Evolutionary conservation across 2,888 invertebrate genomes (phyloP).

Genomic region (Macrosoma leucophasiata): DNA sequence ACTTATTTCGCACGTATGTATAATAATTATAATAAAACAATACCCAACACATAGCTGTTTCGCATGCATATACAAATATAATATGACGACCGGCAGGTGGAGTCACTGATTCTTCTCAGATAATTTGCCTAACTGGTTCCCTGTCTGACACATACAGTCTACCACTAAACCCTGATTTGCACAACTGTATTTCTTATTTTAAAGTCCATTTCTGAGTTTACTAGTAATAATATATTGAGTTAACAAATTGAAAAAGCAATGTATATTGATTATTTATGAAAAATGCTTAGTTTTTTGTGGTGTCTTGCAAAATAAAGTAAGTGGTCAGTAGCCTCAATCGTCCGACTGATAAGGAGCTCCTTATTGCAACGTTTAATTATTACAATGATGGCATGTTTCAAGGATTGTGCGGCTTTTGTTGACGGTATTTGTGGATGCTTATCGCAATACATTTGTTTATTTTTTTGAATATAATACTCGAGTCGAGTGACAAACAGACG

Average conservation of each 20-base stretch:
- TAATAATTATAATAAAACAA: slow-evolving; percentile 31
- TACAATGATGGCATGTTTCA: slow-evolving; percentile 58
- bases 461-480: too few species aligned
- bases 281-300: slow-evolving; percentile 5
- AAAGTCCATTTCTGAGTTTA: slow-evolving; percentile 27
- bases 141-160: slow-evolving; percentile 46
- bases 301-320: slow-evolving; percentile 32
- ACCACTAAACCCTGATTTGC: slow-evolving; percentile 22
- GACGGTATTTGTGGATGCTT: too few species aligned
- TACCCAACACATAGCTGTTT: slow-evolving; percentile 29
- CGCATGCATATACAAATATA: slow-evolving; percentile 39
- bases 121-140: slow-evolving; percentile 71
- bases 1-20: slow-evolving; percentile 10
- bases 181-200: slow-evolving; percentile 15
- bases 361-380: slow-evolving; percentile 63
- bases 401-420: slow-evolving; percentile 39
- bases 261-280: slow-evolving; percentile 10
- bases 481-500: too few species aligned
- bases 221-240: background rate
- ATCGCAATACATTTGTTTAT: too few species aligned
- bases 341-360: slow-evolving; percentile 49
- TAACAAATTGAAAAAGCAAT: slow-evolving; percentile 10
- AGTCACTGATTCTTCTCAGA: slow-evolving; percentile 61
- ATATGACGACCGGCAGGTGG: slow-evolving; percentile 57
- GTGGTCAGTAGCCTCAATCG: slow-evolving; percentile 48